These are phyloP conservation scores for Strix aluco DNA, from an alignment of 2,113 vertebrate genomes.

Conservation along the genomic window DNA sequence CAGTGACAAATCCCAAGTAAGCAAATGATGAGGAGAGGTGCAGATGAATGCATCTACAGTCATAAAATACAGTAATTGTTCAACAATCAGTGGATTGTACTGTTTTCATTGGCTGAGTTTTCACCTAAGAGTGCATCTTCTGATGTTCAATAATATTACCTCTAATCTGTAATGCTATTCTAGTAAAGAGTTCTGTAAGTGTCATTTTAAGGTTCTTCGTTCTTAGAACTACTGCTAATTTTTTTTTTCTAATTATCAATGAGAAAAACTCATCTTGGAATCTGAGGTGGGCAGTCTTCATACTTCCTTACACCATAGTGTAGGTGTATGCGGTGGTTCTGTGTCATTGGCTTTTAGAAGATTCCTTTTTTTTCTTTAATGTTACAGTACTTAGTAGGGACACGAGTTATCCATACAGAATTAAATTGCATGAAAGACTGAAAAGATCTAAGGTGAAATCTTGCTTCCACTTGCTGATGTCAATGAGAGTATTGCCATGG, in stretches of 20 bases:
- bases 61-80: neutral
- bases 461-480: neutral
- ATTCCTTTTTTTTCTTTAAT: neutral
- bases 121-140: neutral
- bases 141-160: neutral
- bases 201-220: neutral
- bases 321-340: neutral
- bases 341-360: neutral
- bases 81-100: neutral
- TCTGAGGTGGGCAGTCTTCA: neutral
- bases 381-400: neutral
- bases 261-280: neutral
- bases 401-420: neutral
- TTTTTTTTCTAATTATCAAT: neutral
- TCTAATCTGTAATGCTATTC: neutral
- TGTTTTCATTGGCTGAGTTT: neutral
- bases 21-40: conserved; percentile 37
- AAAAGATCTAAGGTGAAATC: neutral
- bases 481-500: neutral
- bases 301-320: neutral
- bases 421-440: neutral
- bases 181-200: neutral
- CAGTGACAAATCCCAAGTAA: conserved; percentile 93
- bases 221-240: neutral
- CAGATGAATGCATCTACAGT: neutral